Conservation (phyloP, 2,888 invertebrate genomes). For the Heteropelma amictum region DNA sequence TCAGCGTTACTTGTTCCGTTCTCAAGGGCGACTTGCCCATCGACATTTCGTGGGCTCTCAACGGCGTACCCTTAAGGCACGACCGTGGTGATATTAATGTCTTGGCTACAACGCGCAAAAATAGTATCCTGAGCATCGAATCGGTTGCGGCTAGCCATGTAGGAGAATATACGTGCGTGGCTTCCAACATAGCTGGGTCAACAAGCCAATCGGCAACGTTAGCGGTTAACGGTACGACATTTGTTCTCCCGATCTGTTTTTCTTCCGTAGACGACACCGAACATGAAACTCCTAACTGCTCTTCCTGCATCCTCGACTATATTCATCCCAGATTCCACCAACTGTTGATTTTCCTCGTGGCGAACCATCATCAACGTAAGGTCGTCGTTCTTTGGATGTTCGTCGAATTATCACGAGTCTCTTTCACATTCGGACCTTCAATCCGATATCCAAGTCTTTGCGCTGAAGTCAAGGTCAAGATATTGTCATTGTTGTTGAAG, state of each 20-base stretch:
- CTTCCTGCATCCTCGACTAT: background rate
- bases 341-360: too few species aligned
- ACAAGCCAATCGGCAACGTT: constrained; percentile 79
- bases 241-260: constrained; percentile 50
- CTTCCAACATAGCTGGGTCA: constrained; percentile 79
- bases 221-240: constrained; percentile 79
- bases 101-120: constrained; percentile 78
- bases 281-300: too few species aligned
- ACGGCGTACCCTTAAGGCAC: constrained; percentile 72
- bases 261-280: too few species aligned
- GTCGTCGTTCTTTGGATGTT: too few species aligned
- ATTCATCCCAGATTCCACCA: too few species aligned
- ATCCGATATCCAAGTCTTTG: too few species aligned
- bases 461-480: too few species aligned
- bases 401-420: too few species aligned
- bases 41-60: constrained; percentile 77
- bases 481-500: too few species aligned
- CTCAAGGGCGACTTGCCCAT: constrained; percentile 89
- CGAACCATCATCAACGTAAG: too few species aligned
- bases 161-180: constrained; percentile 80
- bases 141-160: constrained; percentile 79
- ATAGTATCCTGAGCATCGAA: constrained; percentile 80
- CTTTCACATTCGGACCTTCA: too few species aligned
- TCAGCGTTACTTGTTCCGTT: constrained; percentile 86
- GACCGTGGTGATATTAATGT: constrained; percentile 75